Evolutionary conservation across 1,140 invertebrate species (phyloP).

Genomic region (Periplaneta americana): DNA sequence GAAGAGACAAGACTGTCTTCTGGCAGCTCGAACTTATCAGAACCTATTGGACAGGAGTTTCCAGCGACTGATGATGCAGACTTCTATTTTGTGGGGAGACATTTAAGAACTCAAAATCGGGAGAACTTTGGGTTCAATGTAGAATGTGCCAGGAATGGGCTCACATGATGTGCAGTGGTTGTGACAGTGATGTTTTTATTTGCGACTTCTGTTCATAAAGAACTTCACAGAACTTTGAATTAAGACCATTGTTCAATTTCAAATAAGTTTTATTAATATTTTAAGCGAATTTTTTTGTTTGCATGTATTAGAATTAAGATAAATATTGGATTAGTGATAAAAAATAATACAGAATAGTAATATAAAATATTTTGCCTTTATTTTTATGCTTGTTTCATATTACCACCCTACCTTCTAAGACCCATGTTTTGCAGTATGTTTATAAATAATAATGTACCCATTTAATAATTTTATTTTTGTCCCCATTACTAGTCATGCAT

Average conservation of each 20-base stretch:
- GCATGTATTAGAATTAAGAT: neutral
- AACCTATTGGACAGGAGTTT: neutral
- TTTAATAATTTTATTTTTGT: neutral
- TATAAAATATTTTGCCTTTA: conserved; percentile 2
- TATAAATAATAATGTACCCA: neutral
- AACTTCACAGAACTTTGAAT: neutral
- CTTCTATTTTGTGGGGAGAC: conserved; percentile 3
- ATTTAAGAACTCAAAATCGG: conserved; percentile 1
- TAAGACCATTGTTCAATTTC: neutral
- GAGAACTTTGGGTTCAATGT: conserved; percentile 2
- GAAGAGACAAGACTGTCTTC: neutral
- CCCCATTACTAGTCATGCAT: neutral
- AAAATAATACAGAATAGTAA: neutral
- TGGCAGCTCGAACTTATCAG: neutral
- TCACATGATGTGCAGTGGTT: neutral
- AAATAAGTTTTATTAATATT: neutral
- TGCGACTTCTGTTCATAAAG: conserved; percentile 6
- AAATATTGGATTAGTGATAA: neutral
- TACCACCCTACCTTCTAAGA: neutral
- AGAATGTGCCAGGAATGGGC: neutral
- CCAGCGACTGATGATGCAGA: neutral
- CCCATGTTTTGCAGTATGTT: neutral
- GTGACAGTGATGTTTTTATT: conserved; percentile 3
- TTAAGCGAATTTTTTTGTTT: neutral
- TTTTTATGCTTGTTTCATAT: conserved; percentile 1